phyloP scores from a whole-genome alignment of 2,797 vertebrate species.

The Coranthus polyacanthus region DNA sequence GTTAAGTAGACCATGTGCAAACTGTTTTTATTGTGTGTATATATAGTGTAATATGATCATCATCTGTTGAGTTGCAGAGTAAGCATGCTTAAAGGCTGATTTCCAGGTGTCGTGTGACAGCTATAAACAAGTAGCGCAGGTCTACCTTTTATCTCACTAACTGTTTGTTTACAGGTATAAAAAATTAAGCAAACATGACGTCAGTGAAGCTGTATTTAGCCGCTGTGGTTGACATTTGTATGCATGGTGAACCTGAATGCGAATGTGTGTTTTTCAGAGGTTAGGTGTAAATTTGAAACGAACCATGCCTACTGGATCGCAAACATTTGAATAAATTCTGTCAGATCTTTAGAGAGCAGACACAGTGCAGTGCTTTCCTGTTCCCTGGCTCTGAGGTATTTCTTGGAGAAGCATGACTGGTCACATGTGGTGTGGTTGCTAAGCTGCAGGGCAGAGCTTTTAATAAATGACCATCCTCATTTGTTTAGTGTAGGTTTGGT shows the following conservation, averaged over 20 bases:
- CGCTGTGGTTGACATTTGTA: constrained; percentile 6
- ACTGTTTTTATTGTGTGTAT: constrained; percentile 36
- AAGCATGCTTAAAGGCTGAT: constrained; percentile 9
- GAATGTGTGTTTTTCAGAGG: constrained; percentile 30
- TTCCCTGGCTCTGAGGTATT: constrained; percentile 66
- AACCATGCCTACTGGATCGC: not conserved
- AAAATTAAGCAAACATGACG: constrained; percentile 42
- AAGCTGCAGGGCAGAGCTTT: constrained; percentile 50
- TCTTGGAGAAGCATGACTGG: constrained; percentile 73
- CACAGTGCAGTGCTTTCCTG: constrained; percentile 7
- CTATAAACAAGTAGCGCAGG: constrained; percentile 19
- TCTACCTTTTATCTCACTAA: not conserved
- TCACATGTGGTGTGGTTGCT: constrained; percentile 78
- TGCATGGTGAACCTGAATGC: constrained; percentile 6
- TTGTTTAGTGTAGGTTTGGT: constrained; percentile 48
- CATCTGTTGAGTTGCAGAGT: constrained; percentile 17
- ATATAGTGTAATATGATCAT: constrained; percentile 37
- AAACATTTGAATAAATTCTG: not conserved
- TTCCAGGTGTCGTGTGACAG: not conserved
- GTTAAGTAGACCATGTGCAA: constrained; percentile 4
- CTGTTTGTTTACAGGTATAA: constrained; percentile 34
- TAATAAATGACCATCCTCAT: constrained; percentile 60
- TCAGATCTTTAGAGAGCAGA: not conserved
- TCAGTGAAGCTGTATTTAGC: constrained; percentile 29
- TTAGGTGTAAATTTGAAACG: constrained; percentile 1